Conservation (phyloP, 2,888 invertebrate species). For the Coelopa pilipes region DNA sequence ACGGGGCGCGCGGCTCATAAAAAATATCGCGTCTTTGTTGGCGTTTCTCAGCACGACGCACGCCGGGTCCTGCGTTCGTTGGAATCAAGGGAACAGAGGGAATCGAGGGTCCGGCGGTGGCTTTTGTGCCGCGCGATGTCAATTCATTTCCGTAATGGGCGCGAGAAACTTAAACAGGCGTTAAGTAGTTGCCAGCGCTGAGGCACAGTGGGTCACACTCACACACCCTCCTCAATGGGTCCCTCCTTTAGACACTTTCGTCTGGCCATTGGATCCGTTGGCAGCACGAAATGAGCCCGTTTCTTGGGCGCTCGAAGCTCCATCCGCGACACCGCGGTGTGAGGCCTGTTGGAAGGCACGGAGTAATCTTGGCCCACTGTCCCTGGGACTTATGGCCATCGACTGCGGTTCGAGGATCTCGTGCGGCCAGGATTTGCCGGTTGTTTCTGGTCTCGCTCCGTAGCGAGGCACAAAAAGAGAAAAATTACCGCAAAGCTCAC, state of each 20-base stretch:
- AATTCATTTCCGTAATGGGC: conserved; percentile 53
- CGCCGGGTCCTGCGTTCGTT: background rate
- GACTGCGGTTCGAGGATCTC: background rate
- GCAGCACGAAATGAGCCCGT: conserved; percentile 4
- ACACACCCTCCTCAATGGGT: background rate
- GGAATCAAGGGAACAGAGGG: conserved; percentile 21
- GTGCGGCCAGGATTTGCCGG: conserved; percentile 23
- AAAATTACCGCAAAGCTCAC: conserved; percentile 8
- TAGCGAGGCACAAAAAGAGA: background rate
- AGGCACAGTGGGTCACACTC: conserved; percentile 42
- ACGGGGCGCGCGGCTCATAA: background rate
- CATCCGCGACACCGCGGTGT: too few species aligned
- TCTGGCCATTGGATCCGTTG: background rate
- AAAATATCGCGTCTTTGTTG: background rate
- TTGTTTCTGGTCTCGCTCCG: background rate
- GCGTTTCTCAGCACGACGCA: background rate
- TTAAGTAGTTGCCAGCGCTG: conserved; percentile 55
- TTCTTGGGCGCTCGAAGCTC: too few species aligned
- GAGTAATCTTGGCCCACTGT: conserved; percentile 18
- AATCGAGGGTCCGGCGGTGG: conserved; percentile 10
- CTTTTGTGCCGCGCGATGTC: conserved; percentile 40
- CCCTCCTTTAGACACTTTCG: background rate
- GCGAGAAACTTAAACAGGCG: conserved; percentile 60
- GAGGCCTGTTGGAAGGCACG: too few species aligned
- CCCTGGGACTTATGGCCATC: background rate